Percentiles rank a stretch among this genome's conserved stretches.
phyloP scores from a whole-genome alignment of 1,140 invertebrate genomes.

The Nymphalis io region DNA sequence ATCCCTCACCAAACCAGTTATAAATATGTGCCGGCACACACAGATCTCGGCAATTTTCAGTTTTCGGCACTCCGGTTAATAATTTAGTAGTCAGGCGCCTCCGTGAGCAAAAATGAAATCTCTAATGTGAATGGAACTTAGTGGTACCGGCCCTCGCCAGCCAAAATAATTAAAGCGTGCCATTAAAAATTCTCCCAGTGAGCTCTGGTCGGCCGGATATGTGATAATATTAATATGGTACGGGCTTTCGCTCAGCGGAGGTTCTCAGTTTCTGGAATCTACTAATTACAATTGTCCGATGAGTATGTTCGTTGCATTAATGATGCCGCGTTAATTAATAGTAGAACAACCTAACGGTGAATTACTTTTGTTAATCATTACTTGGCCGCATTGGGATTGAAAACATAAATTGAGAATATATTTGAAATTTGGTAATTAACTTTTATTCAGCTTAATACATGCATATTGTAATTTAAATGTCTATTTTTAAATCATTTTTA shows the following conservation, averaged over 20 bases:
- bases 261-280: constrained; percentile 44
- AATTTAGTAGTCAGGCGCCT: constrained; percentile 68
- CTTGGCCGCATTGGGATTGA: too few relatives aligned
- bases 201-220: constrained; percentile 69
- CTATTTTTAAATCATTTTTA: too few relatives aligned
- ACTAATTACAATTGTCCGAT: constrained; percentile 40
- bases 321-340: constrained; percentile 19
- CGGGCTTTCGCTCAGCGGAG: constrained; percentile 40
- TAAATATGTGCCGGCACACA: constrained; percentile 56
- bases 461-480: too few relatives aligned
- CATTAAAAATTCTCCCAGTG: constrained; percentile 78
- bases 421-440: too few relatives aligned
- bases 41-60: constrained; percentile 73
- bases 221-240: constrained; percentile 76
- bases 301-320: constrained; percentile 31
- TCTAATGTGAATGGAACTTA: constrained; percentile 79
- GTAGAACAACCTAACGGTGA: neutral
- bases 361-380: constrained; percentile 4
- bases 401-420: too few relatives aligned
- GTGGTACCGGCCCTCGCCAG: constrained; percentile 50
- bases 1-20: constrained; percentile 66
- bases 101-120: constrained; percentile 74
- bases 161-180: constrained; percentile 77
- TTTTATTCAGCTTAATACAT: too few relatives aligned
- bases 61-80: constrained; percentile 73